Evolutionary conservation across 2,113 vertebrate species (phyloP).

Genomic region (Pseudorhombus dupliciocellatus): DNA sequence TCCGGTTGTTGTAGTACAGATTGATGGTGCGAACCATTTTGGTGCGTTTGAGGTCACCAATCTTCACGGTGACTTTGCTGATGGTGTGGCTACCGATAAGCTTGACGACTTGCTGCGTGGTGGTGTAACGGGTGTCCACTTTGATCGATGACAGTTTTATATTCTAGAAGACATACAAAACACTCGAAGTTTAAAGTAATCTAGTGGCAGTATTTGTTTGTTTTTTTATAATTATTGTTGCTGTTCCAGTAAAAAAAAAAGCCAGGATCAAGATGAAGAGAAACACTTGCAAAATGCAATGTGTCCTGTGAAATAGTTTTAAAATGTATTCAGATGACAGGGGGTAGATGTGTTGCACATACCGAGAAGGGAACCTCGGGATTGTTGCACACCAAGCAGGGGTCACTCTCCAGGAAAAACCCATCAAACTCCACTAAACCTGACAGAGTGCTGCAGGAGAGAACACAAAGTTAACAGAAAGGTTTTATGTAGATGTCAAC

Average conservation of each 20-base stretch:
- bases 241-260: too few relatives aligned
- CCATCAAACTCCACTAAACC: slow-evolving; percentile 98
- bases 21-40: slow-evolving; percentile 99
- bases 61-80: slow-evolving; percentile 98
- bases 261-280: background rate
- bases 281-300: background rate
- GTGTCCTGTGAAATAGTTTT: background rate
- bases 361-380: slow-evolving; percentile 98
- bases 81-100: slow-evolving; percentile 98
- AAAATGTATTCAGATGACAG: background rate
- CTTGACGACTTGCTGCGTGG: slow-evolving; percentile 98
- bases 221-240: too few relatives aligned
- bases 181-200: background rate
- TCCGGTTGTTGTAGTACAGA: slow-evolving; percentile 98
- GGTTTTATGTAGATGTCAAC: background rate
- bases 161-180: slow-evolving; percentile 81
- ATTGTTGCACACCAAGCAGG: slow-evolving; percentile 98
- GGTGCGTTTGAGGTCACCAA: slow-evolving; percentile 96
- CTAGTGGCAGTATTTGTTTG: too few relatives aligned
- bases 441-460: slow-evolving; percentile 87
- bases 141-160: slow-evolving; percentile 99
- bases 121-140: slow-evolving; percentile 98
- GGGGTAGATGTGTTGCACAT: slow-evolving; percentile 70
- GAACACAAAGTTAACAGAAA: slow-evolving; percentile 2
- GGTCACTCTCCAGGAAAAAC: slow-evolving; percentile 96